Percentiles rank a stretch among this genome's conserved stretches.
Evolutionary conservation across 2,888 invertebrate species (phyloP).

Genomic region (Stratiomys singularior): DNA sequence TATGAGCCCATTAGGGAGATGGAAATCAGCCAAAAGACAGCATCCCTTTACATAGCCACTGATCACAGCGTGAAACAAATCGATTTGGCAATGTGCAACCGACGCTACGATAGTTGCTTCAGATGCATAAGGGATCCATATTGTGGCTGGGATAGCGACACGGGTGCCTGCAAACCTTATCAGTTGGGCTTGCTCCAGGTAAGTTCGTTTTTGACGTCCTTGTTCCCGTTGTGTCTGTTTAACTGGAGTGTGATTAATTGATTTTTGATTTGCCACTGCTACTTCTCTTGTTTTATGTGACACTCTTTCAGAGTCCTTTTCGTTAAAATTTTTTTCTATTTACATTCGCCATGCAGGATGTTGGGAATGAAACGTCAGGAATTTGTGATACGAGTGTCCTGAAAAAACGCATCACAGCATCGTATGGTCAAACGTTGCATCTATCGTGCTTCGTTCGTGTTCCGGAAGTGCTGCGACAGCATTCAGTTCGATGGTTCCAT

Average conservation of each 20-base stretch:
- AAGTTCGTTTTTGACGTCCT: conserved; percentile 48
- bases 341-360: conserved; percentile 79
- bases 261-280: conserved; percentile 34
- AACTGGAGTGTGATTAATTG: conserved; percentile 47
- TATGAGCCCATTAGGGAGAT: conserved; percentile 88
- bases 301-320: neutral
- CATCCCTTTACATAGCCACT: conserved; percentile 89
- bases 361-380: conserved; percentile 88
- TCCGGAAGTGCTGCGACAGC: conserved; percentile 84
- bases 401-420: conserved; percentile 87
- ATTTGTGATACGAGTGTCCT: conserved; percentile 91
- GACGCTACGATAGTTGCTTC: conserved; percentile 91
- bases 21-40: conserved; percentile 87
- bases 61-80: conserved; percentile 90
- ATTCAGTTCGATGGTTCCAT: conserved; percentile 87
- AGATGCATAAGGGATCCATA: conserved; percentile 95
- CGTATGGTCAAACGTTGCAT: conserved; percentile 93
- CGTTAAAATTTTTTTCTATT: conserved; percentile 49
- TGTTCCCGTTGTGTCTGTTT: conserved; percentile 5
- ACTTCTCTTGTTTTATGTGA: conserved; percentile 3
- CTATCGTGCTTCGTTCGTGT: conserved; percentile 90
- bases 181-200: conserved; percentile 76
- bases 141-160: conserved; percentile 95
- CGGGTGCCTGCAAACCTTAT: conserved; percentile 86
- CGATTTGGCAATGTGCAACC: conserved; percentile 87